phyloP scores from a whole-genome alignment of 2,888 invertebrate genomes.

The Mythimna impura region DNA sequence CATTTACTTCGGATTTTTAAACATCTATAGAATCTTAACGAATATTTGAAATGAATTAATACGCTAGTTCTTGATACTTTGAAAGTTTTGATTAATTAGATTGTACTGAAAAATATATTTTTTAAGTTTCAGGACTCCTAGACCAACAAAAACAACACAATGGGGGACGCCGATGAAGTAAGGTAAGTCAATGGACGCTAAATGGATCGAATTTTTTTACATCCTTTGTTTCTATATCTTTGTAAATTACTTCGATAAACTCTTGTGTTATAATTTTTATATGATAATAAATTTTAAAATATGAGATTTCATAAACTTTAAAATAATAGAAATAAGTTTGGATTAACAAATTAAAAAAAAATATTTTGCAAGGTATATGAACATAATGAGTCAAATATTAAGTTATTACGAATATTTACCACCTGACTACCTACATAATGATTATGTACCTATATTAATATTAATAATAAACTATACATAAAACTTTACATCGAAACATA shows the following conservation, averaged over 20 bases:
- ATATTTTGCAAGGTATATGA: neutral
- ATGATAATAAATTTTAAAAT: neutral
- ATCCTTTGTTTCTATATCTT: neutral
- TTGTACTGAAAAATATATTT: neutral
- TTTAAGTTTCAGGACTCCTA: conserved; percentile 90
- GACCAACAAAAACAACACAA: conserved; percentile 91
- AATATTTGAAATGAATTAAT: neutral
- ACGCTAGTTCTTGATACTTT: neutral
- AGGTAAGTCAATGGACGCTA: conserved; percentile 91
- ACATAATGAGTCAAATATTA: neutral
- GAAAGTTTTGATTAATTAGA: neutral
- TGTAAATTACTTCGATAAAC: neutral
- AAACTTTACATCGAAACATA: too few species aligned
- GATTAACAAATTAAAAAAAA: neutral
- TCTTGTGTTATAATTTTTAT: neutral
- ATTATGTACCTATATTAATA: too few species aligned
- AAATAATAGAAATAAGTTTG: neutral
- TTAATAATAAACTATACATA: too few species aligned
- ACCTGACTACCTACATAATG: too few species aligned
- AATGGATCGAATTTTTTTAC: conserved; percentile 5
- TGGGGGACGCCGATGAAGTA: conserved; percentile 98
- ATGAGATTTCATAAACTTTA: neutral
- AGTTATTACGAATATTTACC: too few species aligned
- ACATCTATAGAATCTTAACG: neutral
- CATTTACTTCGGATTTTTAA: neutral